Conservation (phyloP, 2,888 invertebrate genomes). For the Pristionchus exspectatus region DNA sequence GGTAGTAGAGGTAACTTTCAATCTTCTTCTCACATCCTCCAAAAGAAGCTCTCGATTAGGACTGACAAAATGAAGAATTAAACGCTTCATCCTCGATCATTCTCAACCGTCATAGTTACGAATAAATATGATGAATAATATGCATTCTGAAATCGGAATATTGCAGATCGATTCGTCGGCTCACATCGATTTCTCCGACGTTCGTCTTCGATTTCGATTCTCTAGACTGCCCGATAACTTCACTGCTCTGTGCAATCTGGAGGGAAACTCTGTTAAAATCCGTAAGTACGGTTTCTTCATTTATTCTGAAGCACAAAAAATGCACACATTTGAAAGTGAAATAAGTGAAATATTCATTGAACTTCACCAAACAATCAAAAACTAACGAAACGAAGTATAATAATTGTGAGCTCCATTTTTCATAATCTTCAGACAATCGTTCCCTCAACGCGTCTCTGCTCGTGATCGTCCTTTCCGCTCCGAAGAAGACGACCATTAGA, state of each 20-base stretch:
- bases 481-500: constrained; percentile 18
- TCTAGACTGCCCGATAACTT: constrained; percentile 1
- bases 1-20: neutral
- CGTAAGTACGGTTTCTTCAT: neutral
- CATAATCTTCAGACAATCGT: constrained; percentile 8
- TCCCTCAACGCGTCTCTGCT: neutral
- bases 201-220: constrained; percentile 4
- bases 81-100: too few relatives aligned
- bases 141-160: too few relatives aligned
- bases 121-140: too few relatives aligned
- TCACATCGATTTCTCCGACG: constrained; percentile 32
- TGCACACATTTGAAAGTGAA: too few relatives aligned
- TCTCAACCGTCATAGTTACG: too few relatives aligned
- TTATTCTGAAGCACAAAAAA: neutral
- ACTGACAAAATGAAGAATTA: too few relatives aligned
- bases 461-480: constrained; percentile 34
- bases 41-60: neutral
- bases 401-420: neutral
- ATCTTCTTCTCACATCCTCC: neutral
- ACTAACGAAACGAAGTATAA: too few relatives aligned
- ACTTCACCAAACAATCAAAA: too few relatives aligned
- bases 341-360: too few relatives aligned
- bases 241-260: constrained; percentile 26
- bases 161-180: constrained; percentile 20
- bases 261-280: neutral